Base-by-base conservation (phyloP, 2,888 invertebrate species). In the Tenthredo distinguenda region DNA sequence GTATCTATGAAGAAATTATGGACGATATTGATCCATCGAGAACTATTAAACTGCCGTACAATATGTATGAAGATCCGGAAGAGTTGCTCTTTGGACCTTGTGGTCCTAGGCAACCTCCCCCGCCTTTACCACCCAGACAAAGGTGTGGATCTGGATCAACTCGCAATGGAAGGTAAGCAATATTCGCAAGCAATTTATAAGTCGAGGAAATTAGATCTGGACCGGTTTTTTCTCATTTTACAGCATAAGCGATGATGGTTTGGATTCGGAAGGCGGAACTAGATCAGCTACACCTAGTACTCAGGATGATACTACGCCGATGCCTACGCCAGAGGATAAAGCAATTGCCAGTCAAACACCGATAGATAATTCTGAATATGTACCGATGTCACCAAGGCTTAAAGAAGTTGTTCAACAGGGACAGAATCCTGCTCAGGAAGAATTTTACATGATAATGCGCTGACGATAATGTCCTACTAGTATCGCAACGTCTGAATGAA, bases 1-100 rank as follows among this genome's bases (percentile, higher is more conserved):
- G 96, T 71, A 95, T 96, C 88, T 96, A 96, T 92, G 96, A 96
- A 90, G 96, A 96, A 93, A 96, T 96, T 87, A 92, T 95, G 0
- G 96, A 96, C 9, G 89, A 90, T 31, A 88, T 84, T 9, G 71
- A 87, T 18, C 82, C 81, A 9, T 37, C 79, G 10, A 68, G 77
- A 68, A 81, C 79, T 9, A 68, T 79, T 43, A 85, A 77, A 89
- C 88, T 85, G 37, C 86, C 88, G 37, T 86, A 87, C 81, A 93
- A 94, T 86, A 91, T 93, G 34, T 94, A 94, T 86, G 94, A 94
- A 88, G 93, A 94, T 87, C 94, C 94, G 2, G 89, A 93, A 40
- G 93, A 94, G 34, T 86, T 94, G 15, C 90, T 93, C 79, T 90
- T 93, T 50, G 89, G 91, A n/a, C 79, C 86, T 43, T 87, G 85